A percentile compares a stretch with the other conserved stretches of the same genome.
Evolutionary conservation across 2,797 vertebrate genomes (phyloP).

Genomic region (Phoeniculus purpureus): DNA sequence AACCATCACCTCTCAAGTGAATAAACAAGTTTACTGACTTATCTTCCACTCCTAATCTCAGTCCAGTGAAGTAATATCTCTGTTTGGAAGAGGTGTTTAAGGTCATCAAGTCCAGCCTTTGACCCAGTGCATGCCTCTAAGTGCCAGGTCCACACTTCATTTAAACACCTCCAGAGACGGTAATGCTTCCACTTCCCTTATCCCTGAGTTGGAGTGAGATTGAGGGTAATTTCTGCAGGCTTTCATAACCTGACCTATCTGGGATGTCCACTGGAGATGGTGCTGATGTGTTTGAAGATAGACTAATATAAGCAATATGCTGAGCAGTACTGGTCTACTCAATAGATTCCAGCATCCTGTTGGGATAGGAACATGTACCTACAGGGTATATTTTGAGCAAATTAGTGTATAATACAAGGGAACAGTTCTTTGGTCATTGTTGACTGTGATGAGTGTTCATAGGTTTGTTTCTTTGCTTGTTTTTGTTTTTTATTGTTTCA

Average conservation of each 20-base stretch:
- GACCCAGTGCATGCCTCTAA: no score
- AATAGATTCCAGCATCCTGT: background rate
- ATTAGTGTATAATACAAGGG: background rate
- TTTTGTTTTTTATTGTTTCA: background rate
- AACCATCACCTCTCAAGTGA: background rate
- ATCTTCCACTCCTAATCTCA: background rate
- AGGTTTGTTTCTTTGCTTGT: background rate
- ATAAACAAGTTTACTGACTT: background rate
- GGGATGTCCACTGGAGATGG: background rate
- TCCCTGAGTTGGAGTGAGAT: background rate
- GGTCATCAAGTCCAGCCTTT: no score
- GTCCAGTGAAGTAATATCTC: background rate
- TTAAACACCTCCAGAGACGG: no score
- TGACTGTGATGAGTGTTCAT: accelerated
- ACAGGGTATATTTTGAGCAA: background rate
- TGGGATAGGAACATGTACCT: background rate
- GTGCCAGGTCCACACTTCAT: no score
- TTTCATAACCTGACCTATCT: background rate
- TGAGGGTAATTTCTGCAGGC: background rate
- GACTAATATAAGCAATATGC: background rate
- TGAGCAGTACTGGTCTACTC: background rate
- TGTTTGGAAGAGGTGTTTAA: no score
- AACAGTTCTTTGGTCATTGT: background rate
- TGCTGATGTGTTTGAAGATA: background rate
- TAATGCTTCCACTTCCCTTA: no score